These are phyloP conservation scores for Etheostoma spectabile DNA, from an alignment of 2,113 vertebrate genomes.

Conservation along the genomic window DNA sequence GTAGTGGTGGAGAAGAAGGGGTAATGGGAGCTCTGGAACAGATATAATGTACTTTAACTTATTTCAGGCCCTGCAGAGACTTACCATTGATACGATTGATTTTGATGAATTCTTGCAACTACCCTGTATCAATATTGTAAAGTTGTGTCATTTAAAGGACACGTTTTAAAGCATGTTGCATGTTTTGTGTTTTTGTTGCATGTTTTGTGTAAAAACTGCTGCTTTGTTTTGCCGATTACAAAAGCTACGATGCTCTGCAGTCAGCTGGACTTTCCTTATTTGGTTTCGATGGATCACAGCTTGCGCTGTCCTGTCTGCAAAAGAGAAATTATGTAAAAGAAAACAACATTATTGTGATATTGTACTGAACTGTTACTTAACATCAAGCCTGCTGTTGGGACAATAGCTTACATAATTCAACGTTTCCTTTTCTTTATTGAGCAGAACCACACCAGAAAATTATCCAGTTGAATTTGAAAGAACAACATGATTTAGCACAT, in stretches of 20 bases:
- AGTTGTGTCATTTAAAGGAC: not conserved
- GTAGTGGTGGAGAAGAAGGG: constrained; percentile 14
- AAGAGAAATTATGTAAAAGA: not conserved
- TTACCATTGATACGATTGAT: not conserved
- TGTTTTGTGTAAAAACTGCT: not conserved
- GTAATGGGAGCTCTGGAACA: not conserved
- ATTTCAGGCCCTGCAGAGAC: constrained; percentile 22
- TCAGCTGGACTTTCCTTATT: constrained; percentile 19
- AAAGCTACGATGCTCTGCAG: not conserved
- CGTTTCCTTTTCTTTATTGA: not conserved
- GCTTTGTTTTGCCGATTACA: constrained; percentile 15
- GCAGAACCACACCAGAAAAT: not conserved
- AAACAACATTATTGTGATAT: not conserved
- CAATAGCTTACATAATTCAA: not conserved
- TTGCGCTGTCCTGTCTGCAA: constrained; percentile 6
- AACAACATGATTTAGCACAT: not conserved
- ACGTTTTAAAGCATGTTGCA: not conserved
- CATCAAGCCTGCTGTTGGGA: not conserved
- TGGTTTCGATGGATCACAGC: constrained; percentile 21
- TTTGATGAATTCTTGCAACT: constrained; percentile 13
- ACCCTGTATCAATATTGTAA: not conserved
- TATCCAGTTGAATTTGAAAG: not conserved
- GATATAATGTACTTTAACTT: not conserved
- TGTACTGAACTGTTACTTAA: not conserved
- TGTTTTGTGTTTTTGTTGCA: too few species aligned